These are phyloP conservation scores for Apogon hyalosoma DNA, from an alignment of 2,797 vertebrate genomes.

Conservation along the genomic window DNA sequence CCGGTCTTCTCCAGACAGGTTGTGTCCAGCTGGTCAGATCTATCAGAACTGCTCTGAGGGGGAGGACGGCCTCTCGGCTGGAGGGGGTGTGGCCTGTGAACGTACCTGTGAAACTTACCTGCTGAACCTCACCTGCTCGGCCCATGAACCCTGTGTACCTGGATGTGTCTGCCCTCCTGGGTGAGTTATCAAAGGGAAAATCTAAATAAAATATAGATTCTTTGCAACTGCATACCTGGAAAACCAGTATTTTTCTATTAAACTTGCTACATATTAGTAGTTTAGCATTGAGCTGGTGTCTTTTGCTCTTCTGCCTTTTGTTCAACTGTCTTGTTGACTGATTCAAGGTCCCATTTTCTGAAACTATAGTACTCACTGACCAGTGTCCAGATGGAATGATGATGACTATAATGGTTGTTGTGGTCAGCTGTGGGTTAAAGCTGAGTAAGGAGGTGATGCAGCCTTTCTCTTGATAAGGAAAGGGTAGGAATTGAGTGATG, in stretches of 20 bases:
- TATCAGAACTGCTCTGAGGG: conserved; percentile 90
- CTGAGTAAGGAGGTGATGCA: conserved; percentile 5
- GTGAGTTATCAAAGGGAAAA: conserved; percentile 78
- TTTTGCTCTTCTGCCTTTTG: no score
- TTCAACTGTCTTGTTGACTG: no score
- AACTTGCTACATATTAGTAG: no score
- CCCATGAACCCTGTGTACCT: conserved; percentile 89
- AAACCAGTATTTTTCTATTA: no score
- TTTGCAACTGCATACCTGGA: no score
- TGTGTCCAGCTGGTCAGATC: conserved; percentile 89
- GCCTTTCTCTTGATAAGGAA: conserved; percentile 6
- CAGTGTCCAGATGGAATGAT: no score
- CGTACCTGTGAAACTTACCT: conserved; percentile 93
- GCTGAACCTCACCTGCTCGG: conserved; percentile 90
- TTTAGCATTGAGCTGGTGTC: no score
- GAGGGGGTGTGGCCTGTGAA: conserved; percentile 85
- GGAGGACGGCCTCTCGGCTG: conserved; percentile 65
- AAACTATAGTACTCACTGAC: no score
- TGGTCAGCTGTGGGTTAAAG: not conserved
- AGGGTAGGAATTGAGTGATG: conserved; percentile 30
- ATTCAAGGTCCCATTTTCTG: no score
- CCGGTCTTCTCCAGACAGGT: conserved; percentile 72
- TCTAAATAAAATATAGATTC: no score
- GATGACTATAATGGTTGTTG: not conserved
- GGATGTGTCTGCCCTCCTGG: conserved; percentile 92